Conservation (phyloP, 1,140 invertebrate genomes). For the Antheraea mylitta region DNA sequence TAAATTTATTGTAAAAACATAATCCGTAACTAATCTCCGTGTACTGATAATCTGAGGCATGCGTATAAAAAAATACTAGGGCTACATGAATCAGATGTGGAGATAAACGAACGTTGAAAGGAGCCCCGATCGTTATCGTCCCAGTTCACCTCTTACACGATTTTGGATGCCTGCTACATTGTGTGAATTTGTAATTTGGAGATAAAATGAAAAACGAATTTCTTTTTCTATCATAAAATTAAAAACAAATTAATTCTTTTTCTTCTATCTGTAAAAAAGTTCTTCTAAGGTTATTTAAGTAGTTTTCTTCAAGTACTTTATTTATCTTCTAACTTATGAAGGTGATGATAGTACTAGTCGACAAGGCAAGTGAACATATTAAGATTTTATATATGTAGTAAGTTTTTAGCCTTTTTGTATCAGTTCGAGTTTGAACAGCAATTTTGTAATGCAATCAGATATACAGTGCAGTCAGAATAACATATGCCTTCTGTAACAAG, state of each 20-base stretch:
- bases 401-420: too few species aligned
- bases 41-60: slow-evolving; percentile 43
- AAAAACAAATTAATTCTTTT: neutral
- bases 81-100: slow-evolving; percentile 48
- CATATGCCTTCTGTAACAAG: too few species aligned
- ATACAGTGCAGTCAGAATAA: too few species aligned
- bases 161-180: slow-evolving; percentile 66
- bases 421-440: too few species aligned
- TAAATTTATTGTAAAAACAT: slow-evolving; percentile 42
- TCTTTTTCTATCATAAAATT: neutral
- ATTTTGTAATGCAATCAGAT: too few species aligned
- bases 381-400: too few species aligned
- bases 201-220: neutral
- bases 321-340: too few species aligned
- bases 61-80: slow-evolving; percentile 46
- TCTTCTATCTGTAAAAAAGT: neutral
- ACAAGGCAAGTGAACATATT: too few species aligned
- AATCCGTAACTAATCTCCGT: slow-evolving; percentile 48
- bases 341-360: too few species aligned
- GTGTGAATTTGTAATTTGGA: slow-evolving; percentile 60
- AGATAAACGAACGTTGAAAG: slow-evolving; percentile 64
- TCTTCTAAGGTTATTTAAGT: too few species aligned
- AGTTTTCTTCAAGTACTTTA: too few species aligned
- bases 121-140: slow-evolving; percentile 57
- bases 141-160: slow-evolving; percentile 53